Conservation (phyloP, 2,888 invertebrate species). For the Seira sanloemensis region DNA sequence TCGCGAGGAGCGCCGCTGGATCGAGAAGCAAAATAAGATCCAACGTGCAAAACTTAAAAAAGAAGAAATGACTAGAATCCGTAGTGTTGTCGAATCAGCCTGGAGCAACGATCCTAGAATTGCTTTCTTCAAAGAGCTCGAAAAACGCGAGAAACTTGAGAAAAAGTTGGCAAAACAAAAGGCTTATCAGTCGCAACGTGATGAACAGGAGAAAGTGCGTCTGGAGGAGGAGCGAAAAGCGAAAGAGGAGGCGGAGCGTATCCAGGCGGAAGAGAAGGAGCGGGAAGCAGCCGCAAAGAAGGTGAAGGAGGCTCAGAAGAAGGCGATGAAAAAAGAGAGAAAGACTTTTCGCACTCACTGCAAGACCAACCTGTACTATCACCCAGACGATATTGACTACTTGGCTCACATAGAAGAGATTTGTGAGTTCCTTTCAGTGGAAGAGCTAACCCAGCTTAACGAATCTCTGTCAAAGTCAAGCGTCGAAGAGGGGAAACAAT, state of each 20-base stretch:
- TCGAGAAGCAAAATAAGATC: slow-evolving; percentile 97
- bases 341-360: slow-evolving; percentile 87
- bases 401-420: slow-evolving; percentile 95
- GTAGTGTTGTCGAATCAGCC: slow-evolving; percentile 93
- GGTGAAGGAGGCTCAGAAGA: slow-evolving; percentile 90
- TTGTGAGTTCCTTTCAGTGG: slow-evolving; percentile 83
- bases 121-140: slow-evolving; percentile 92
- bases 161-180: slow-evolving; percentile 88
- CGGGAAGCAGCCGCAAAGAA: slow-evolving; percentile 88
- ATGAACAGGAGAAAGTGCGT: slow-evolving; percentile 87
- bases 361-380: slow-evolving; percentile 89
- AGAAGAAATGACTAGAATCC: slow-evolving; percentile 95
- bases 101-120: slow-evolving; percentile 97
- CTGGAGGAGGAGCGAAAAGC: slow-evolving; percentile 82
- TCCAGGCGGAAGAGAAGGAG: slow-evolving; percentile 88
- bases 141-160: slow-evolving; percentile 92
- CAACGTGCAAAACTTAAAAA: slow-evolving; percentile 95
- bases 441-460: slow-evolving; percentile 74
- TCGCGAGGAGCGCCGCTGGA: slow-evolving; percentile 97
- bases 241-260: slow-evolving; percentile 83
- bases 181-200: slow-evolving; percentile 82
- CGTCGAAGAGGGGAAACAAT: slow-evolving; percentile 79
- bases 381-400: slow-evolving; percentile 83
- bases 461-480: slow-evolving; percentile 73
- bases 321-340: slow-evolving; percentile 89